Base-by-base conservation (phyloP, 1,140 invertebrate genomes). In the Procambarus virginalis region DNA sequence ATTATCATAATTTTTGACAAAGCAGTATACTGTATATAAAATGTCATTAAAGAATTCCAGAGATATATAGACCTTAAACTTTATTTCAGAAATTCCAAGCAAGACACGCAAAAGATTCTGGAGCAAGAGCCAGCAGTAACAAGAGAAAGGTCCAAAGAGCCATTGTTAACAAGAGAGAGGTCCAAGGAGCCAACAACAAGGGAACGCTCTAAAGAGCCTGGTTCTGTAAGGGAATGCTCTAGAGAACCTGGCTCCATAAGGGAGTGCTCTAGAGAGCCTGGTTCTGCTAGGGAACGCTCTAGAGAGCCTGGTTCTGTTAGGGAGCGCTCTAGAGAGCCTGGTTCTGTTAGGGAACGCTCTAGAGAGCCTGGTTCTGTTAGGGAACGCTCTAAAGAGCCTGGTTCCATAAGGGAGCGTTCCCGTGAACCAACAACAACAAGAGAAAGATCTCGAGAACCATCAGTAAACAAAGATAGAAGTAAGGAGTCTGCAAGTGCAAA, bases 111-210 rank as follows among this genome's bases (percentile, higher is more conserved):
- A 2, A 89, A 89, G 9, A 4, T n/a, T 51, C 17, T n/a, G 20
- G 88, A 89, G 58, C 68, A 76, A 49, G 88, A 89, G 49, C 58
- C 81, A 84, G 58, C 81, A 9, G 70, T 64, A 45, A 60, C 80
- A 22, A 82, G 80, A 58, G 86, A 89, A 51, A 73, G 86, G 22
- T 88, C 86, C n/a, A 49, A 48, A 46, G 86, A 88, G n/a, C 79
- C 86, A 70, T 60, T 12, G 17, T 48, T 45, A 49, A n/a, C 68
- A 76, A 49, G 80, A 12, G 80, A 82, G 22, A 17, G 80, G 22
- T 82, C 80, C 3, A 81, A 45, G 64, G 88, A 89, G 22, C 73
- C 80, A 84, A 55, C 80, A 34, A 20, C 68, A 12, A 81, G 79
- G n/a, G 86, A 88, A 68, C 22, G 85, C 5, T 87, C 85, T 12